Percentiles rank a stretch among this genome's conserved stretches.
Evolutionary conservation across 2,888 invertebrate species (phyloP).

Genomic region (Rambutsinella grinnellia): DNA sequence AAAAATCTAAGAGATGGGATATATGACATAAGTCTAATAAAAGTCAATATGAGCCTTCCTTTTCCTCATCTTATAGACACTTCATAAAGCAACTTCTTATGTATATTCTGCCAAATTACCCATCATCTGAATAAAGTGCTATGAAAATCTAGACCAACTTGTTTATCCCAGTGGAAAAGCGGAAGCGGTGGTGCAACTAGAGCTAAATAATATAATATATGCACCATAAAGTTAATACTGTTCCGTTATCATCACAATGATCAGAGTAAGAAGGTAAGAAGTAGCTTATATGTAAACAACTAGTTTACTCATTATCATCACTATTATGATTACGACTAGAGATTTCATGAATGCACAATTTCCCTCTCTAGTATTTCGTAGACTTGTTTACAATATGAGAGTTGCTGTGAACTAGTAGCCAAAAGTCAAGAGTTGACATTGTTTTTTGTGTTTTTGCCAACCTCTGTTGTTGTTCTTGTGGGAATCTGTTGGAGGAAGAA

Average conservation of each 20-base stretch:
- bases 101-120: slow-evolving; percentile 52
- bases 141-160: slow-evolving; percentile 44
- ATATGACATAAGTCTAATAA: too few relatives aligned
- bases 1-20: too few relatives aligned
- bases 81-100: slow-evolving; percentile 23
- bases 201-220: background rate
- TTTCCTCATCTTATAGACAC: slow-evolving; percentile 46
- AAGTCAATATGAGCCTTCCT: too few relatives aligned
- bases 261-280: slow-evolving; percentile 19
- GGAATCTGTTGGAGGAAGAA: background rate
- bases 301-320: slow-evolving; percentile 46
- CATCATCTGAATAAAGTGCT: slow-evolving; percentile 52
- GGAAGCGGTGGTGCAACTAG: background rate
- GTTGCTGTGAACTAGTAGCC: background rate
- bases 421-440: background rate
- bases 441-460: slow-evolving; percentile 32
- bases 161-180: background rate
- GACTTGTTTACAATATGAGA: background rate
- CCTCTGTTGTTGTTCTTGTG: slow-evolving; percentile 30
- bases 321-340: slow-evolving; percentile 47
- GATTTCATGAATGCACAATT: slow-evolving; percentile 53
- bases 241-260: slow-evolving; percentile 1
- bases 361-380: slow-evolving; percentile 12
- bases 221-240: slow-evolving; percentile 13
- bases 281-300: slow-evolving; percentile 42